Evolutionary conservation across 2,888 invertebrate species (phyloP).

Genomic region (Drosophila rellima): DNA sequence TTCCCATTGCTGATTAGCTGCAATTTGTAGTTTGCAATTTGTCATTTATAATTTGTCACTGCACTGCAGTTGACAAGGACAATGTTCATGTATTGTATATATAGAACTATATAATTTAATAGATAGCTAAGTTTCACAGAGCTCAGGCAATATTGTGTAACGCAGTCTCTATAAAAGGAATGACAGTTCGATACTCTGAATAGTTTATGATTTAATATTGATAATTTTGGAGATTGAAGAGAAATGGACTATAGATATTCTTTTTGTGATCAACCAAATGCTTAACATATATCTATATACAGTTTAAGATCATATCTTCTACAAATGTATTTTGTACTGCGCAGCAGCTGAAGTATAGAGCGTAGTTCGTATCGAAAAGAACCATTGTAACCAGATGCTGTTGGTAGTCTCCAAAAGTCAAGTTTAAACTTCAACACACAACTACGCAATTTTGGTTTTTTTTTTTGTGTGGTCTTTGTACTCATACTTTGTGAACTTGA

Average conservation of each 20-base stretch:
- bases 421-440: slow-evolving; percentile 27
- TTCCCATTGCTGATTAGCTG: slow-evolving; percentile 66
- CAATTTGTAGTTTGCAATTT: slow-evolving; percentile 74
- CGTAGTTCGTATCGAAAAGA: slow-evolving; percentile 13
- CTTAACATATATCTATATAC: neutral
- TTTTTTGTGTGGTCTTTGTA: slow-evolving; percentile 32
- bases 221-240: neutral
- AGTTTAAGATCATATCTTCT: neutral
- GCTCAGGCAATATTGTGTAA: slow-evolving; percentile 10
- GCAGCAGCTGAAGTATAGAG: slow-evolving; percentile 21
- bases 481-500: slow-evolving; percentile 43
- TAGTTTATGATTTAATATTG: neutral
- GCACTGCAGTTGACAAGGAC: slow-evolving; percentile 70
- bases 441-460: slow-evolving; percentile 36
- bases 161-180: neutral
- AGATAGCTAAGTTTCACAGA: slow-evolving; percentile 13
- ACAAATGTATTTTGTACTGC: slow-evolving; percentile 7
- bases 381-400: slow-evolving; percentile 32
- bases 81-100: slow-evolving; percentile 38
- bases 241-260: neutral
- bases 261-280: no score
- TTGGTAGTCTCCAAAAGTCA: slow-evolving; percentile 28
- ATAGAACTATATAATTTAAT: slow-evolving; percentile 22
- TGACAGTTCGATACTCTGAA: neutral
- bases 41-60: slow-evolving; percentile 67